phyloP scores from a whole-genome alignment of 53 echinoderm and acorn worm genomes.

The Glandiceps talaboti region DNA sequence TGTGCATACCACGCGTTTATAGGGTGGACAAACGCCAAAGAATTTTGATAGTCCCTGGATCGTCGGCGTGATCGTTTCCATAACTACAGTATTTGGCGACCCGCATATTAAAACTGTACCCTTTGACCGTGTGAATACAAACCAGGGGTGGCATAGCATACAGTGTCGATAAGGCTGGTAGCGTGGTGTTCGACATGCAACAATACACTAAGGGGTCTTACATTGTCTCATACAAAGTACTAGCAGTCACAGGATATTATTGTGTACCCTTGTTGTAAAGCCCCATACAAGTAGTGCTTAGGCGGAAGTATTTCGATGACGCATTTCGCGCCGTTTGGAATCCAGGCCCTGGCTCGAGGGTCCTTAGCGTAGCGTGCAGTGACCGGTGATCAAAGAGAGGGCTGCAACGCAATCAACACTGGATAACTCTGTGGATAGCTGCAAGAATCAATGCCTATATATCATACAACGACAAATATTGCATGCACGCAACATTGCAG shows the following conservation, averaged over 20 bases:
- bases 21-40: too few species aligned
- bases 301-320: slow-evolving; percentile 22
- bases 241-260: neutral
- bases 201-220: neutral
- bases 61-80: neutral
- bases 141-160: neutral
- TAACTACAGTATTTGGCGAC: neutral
- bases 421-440: too few species aligned
- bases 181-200: neutral
- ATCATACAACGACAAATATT: too few species aligned
- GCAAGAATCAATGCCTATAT: too few species aligned
- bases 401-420: too few species aligned
- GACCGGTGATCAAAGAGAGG: too few species aligned
- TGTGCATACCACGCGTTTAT: too few species aligned
- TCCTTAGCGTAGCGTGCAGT: neutral
- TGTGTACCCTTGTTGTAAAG: neutral
- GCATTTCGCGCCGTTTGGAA: slow-evolving; percentile 15
- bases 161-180: neutral
- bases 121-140: neutral
- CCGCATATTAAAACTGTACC: neutral
- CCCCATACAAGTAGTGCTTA: slow-evolving; percentile 1
- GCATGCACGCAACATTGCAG: too few species aligned
- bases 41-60: neutral
- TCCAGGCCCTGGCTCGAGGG: neutral
- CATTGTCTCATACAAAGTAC: neutral